phyloP scores from a whole-genome alignment of 2,888 invertebrate genomes.

The Dasysyrphus tricinctus region DNA sequence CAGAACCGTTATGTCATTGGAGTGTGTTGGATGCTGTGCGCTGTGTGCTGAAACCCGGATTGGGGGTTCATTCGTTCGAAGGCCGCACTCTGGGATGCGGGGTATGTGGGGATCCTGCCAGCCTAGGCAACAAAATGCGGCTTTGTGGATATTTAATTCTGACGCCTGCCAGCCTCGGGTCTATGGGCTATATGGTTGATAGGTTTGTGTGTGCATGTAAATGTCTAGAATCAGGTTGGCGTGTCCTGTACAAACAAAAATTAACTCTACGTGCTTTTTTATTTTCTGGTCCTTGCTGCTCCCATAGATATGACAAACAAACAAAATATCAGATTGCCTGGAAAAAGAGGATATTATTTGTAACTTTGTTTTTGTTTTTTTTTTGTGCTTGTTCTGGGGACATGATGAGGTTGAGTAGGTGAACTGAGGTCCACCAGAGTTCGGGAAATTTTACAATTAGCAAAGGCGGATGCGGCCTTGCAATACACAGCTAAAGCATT shows the following conservation, averaged over 20 bases:
- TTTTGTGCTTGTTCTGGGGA: constrained; percentile 8
- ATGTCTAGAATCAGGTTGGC: constrained; percentile 62
- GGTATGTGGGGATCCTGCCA: constrained; percentile 17
- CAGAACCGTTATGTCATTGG: constrained; percentile 17
- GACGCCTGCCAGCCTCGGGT: constrained; percentile 65
- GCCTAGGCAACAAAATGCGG: constrained; percentile 57
- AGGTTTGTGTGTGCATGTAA: constrained; percentile 46
- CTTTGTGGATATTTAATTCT: constrained; percentile 71
- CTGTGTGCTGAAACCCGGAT: background rate
- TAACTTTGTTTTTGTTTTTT: constrained; percentile 49
- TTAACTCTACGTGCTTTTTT: constrained; percentile 56
- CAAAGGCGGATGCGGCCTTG: constrained; percentile 36
- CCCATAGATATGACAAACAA: constrained; percentile 65
- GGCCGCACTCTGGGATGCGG: background rate
- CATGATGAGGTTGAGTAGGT: background rate
- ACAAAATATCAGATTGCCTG: constrained; percentile 67
- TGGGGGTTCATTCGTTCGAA: background rate
- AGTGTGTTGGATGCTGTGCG: background rate
- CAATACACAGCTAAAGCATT: constrained; percentile 35
- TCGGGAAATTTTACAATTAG: constrained; percentile 52
- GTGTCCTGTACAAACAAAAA: constrained; percentile 54
- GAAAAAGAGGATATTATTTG: constrained; percentile 58
- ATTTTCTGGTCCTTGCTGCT: constrained; percentile 37
- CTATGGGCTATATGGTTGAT: constrained; percentile 33
- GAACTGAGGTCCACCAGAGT: constrained; percentile 14